Conservation (phyloP, 2,888 invertebrate species). For the Zhuqinia jingwanae region DNA sequence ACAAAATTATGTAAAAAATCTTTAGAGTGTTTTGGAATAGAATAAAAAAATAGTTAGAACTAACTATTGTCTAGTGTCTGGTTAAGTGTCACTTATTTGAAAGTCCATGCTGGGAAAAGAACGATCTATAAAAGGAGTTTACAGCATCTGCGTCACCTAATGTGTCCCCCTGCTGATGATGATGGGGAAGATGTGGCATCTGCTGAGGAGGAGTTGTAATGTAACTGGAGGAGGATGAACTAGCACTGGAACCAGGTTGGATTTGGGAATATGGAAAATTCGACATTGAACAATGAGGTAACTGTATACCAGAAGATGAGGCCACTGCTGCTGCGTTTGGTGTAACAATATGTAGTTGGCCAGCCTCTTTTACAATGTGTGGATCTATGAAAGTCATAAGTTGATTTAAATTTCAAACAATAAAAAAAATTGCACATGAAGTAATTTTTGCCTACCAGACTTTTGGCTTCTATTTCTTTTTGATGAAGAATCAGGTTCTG, state of each 20-base stretch:
- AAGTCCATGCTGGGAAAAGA: conserved; percentile 15
- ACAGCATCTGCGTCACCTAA: not conserved
- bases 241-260: not conserved
- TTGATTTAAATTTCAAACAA: not conserved
- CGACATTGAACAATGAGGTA: not conserved
- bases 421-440: not conserved
- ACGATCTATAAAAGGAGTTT: conserved; percentile 10
- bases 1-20: conserved; percentile 28
- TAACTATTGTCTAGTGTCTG: not conserved
- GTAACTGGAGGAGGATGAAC: conserved; percentile 10
- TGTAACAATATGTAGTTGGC: conserved; percentile 24
- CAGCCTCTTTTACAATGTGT: conserved; percentile 28
- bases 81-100: not conserved
- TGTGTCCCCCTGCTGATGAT: not conserved
- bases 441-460: not conserved
- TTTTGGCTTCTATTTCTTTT: not conserved
- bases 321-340: conserved; percentile 11
- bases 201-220: not conserved
- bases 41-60: not conserved
- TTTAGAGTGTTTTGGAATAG: not conserved
- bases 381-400: conserved; percentile 3
- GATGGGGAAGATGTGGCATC: too few relatives aligned
- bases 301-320: not conserved
- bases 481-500: not conserved
- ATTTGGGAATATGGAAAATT: not conserved